Base-by-base conservation (phyloP, 2,113 vertebrate species). In the Indri indri region DNA sequence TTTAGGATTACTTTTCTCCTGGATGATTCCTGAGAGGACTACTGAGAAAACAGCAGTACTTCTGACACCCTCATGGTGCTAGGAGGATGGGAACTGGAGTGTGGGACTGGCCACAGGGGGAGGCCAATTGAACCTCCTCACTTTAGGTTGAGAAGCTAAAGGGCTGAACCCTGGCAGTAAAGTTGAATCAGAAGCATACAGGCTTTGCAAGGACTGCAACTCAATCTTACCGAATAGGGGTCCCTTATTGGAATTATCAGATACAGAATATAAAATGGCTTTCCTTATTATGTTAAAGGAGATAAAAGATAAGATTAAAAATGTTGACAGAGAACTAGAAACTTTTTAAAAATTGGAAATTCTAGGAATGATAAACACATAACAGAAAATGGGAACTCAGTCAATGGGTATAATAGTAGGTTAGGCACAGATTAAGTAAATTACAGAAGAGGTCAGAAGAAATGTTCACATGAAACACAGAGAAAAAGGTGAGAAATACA, bases 241-340 rank as follows among this genome's bases (percentile, higher is more conserved):
- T 7, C n/a, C 47, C 25, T 34, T 16, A 47, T 0, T 71, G 5
- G 32, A 87, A 59, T 84, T 32, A 90, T 70, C 34, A 85, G 22
- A 83, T 18, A 85, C 3, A 82, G 10, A n/a, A n/a, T 79, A 50
- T 54, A 68, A 93, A 65, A 71, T 1, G 94, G 77, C 11, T 66
- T 52, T 71, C 17, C 25, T 92, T 87, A 57, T 14, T 68, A 79
- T 63, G 17, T 76, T 84, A 40, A 95, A 84, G 5, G 77, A 90
- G 25, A 91, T 54, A 87, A 87, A 94, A 52, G 32, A 23, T 30
- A 82, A 61, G 20, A 91, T 71, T 80, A 34, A 92, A 97, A 82
- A 25, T 50, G 54, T 42, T 77, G 50, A 84, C n/a, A 93, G 76
- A 76, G 57, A 94, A 50, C 30, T 87, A 59, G 6, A 80, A 86